Percentiles rank a stretch among this genome's conserved stretches.
Conservation (phyloP, 2,797 vertebrate genomes). For the Chromis chromis region DNA sequence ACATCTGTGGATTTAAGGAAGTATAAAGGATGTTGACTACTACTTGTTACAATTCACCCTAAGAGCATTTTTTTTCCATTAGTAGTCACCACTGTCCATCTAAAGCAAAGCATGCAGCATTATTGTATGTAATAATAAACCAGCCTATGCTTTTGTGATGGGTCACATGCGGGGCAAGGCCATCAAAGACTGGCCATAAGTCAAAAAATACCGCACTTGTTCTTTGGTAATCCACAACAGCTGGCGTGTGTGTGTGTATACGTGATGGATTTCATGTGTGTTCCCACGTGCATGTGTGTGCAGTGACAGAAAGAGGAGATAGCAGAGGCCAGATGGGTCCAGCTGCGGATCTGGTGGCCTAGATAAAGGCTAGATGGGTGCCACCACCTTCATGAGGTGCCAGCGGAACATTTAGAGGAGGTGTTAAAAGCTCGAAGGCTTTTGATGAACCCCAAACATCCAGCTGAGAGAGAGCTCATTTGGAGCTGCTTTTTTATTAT, state of each 20-base stretch:
- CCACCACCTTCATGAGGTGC: slow-evolving; percentile 74
- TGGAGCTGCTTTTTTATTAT: slow-evolving; percentile 28
- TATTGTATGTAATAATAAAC: slow-evolving; percentile 36
- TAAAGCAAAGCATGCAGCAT: slow-evolving; percentile 15
- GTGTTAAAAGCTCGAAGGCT: slow-evolving; percentile 67
- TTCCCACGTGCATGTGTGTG: slow-evolving; percentile 38
- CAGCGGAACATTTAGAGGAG: slow-evolving; percentile 72
- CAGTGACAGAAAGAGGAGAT: slow-evolving; percentile 48
- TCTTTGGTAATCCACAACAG: slow-evolving; percentile 82
- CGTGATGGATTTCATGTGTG: slow-evolving; percentile 50
- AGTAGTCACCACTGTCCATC: not conserved
- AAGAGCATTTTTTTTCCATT: slow-evolving; percentile 27
- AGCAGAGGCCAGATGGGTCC: slow-evolving; percentile 79
- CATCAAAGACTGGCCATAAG: slow-evolving; percentile 67
- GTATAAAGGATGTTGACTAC: not conserved
- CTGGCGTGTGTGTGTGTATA: slow-evolving; percentile 63
- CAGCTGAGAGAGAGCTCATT: slow-evolving; percentile 7
- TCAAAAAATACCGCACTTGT: slow-evolving; percentile 72
- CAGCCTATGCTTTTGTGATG: slow-evolving; percentile 58
- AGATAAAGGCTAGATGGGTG: slow-evolving; percentile 80
- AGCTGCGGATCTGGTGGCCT: slow-evolving; percentile 82
- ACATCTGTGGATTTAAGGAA: not conserved
- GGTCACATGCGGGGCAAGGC: slow-evolving; percentile 65
- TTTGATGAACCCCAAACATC: slow-evolving; percentile 25
- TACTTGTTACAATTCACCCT: slow-evolving; percentile 2